phyloP scores from a whole-genome alignment of 2,113 vertebrate genomes.

The Psephotus haematonotus region DNA sequence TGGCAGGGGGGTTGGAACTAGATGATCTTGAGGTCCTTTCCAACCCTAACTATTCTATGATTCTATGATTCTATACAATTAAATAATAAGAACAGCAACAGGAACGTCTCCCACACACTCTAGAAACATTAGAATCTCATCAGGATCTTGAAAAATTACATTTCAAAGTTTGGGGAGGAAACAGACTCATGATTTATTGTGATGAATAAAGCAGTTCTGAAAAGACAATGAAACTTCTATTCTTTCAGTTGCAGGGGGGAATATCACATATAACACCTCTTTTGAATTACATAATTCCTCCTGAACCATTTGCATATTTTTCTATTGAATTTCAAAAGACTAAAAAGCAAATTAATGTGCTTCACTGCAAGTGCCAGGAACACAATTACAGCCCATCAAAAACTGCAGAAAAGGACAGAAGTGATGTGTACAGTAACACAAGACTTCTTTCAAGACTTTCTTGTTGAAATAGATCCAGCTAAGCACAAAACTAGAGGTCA shows the following conservation, averaged over 20 bases:
- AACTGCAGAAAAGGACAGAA: constrained; percentile 16
- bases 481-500: neutral
- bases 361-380: constrained; percentile 43
- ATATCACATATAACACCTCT: neutral
- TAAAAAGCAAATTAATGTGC: constrained; percentile 63
- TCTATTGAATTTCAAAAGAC: constrained; percentile 33
- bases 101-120: neutral
- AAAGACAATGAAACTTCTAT: constrained; percentile 21
- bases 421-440: constrained; percentile 25
- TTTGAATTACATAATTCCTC: constrained; percentile 13
- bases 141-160: neutral
- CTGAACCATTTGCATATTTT: constrained; percentile 35
- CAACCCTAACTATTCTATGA: no score
- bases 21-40: no score
- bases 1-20: no score
- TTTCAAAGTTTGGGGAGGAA: neutral
- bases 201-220: neutral
- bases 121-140: neutral
- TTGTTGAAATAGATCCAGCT: neutral
- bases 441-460: neutral
- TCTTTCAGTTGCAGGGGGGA: neutral
- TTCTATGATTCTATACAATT: neutral
- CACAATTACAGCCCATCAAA: constrained; percentile 59
- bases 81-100: constrained; percentile 29
- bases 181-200: neutral